Evolutionary conservation across 2,888 invertebrate genomes (phyloP).

Genomic region (Xanthorhoe designata): DNA sequence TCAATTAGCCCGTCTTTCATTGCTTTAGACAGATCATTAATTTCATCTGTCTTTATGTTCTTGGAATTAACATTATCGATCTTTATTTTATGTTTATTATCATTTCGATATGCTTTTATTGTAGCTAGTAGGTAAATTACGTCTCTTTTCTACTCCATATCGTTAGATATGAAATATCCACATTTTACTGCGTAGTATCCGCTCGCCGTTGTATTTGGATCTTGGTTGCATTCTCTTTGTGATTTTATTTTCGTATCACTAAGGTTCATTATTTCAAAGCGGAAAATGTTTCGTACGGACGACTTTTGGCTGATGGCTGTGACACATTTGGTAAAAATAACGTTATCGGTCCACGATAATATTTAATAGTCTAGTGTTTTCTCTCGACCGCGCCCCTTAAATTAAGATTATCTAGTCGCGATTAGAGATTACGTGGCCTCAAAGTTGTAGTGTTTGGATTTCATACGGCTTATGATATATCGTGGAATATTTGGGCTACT

Average conservation of each 20-base stretch:
- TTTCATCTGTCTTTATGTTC: constrained; percentile 40
- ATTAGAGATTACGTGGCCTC: constrained; percentile 63
- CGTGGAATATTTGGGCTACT: constrained; percentile 54
- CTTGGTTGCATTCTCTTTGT: constrained; percentile 28
- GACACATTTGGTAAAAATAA: constrained; percentile 48
- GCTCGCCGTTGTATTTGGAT: constrained; percentile 39
- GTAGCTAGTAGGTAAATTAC: constrained; percentile 58
- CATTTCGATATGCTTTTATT: constrained; percentile 47
- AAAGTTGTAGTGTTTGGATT: constrained; percentile 53
- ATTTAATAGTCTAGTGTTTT: constrained; percentile 33
- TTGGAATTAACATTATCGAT: constrained; percentile 33
- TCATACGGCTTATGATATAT: constrained; percentile 44
- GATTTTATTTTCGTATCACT: constrained; percentile 21
- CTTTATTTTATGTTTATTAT: constrained; percentile 48
- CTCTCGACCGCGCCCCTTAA: constrained; percentile 68
- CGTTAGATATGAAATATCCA: constrained; percentile 48
- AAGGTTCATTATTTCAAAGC: constrained; percentile 26
- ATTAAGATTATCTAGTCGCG: constrained; percentile 68
- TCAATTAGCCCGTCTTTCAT: constrained; percentile 53
- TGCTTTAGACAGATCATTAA: constrained; percentile 53
- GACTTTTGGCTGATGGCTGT: constrained; percentile 21
- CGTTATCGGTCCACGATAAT: constrained; percentile 55
- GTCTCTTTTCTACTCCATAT: constrained; percentile 56
- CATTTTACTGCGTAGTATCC: constrained; percentile 62
- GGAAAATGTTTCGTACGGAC: constrained; percentile 14